Evolutionary conservation across 1,140 invertebrate genomes (phyloP).

Genomic region (Drosophila arawakana): DNA sequence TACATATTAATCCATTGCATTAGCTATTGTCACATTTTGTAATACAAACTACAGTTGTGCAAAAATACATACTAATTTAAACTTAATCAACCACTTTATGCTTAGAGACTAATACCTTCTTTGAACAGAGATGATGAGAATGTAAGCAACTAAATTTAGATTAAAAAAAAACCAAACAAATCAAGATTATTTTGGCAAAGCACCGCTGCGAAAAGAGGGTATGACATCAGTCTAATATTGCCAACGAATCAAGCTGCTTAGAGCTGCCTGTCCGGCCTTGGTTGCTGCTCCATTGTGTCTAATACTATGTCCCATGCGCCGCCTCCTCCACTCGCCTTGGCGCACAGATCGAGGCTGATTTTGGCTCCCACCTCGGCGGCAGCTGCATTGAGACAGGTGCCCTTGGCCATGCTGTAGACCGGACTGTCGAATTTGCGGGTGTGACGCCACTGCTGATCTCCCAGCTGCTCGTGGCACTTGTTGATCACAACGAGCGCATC

Average conservation of each 20-base stretch:
- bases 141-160: slow-evolving; percentile 9
- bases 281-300: slow-evolving; percentile 7
- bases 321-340: slow-evolving; percentile 86
- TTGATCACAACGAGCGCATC: slow-evolving; percentile 88
- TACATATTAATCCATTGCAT: background rate
- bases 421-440: slow-evolving; percentile 88
- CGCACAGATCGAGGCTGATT: slow-evolving; percentile 90
- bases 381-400: slow-evolving; percentile 90
- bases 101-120: background rate
- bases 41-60: slow-evolving; percentile 43
- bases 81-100: slow-evolving; percentile 50
- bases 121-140: no score
- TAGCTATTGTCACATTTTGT: slow-evolving; percentile 20
- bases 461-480: slow-evolving; percentile 97
- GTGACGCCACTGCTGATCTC: slow-evolving; percentile 95
- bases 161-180: slow-evolving; percentile 34
- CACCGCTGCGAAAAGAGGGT: no score
- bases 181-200: no score
- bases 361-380: slow-evolving; percentile 85
- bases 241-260: slow-evolving; percentile 30
- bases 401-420: slow-evolving; percentile 94
- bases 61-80: slow-evolving; percentile 70
- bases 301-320: slow-evolving; percentile 90
- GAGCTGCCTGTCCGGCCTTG: slow-evolving; percentile 54
- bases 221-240: slow-evolving; percentile 74